Evolutionary conservation across 2,113 vertebrate species (phyloP).

Genomic region (Hystrix cristata): DNA sequence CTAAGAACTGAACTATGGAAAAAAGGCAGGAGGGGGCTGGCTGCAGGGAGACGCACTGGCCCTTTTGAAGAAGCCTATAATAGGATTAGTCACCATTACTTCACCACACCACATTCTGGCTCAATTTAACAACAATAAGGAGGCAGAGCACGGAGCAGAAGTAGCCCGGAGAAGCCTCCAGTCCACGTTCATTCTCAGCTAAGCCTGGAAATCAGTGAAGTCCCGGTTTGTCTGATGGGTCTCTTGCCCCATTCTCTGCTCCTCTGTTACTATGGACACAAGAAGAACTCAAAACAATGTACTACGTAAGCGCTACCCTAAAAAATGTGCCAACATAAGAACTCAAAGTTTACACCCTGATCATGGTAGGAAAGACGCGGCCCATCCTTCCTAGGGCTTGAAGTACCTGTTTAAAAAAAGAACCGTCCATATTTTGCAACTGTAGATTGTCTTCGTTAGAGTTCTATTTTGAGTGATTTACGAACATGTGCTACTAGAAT

Average conservation of each 20-base stretch:
- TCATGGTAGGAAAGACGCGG: slow-evolving; percentile 34
- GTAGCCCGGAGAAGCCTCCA: slow-evolving; percentile 36
- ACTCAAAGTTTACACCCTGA: slow-evolving; percentile 19
- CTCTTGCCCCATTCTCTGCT: slow-evolving; percentile 50
- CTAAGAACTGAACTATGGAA: slow-evolving; percentile 70
- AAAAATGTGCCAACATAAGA: slow-evolving; percentile 42
- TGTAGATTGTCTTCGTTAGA: slow-evolving; percentile 47
- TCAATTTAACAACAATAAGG: slow-evolving; percentile 69
- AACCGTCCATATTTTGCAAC: slow-evolving; percentile 26
- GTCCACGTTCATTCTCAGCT: neutral
- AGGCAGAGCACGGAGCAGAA: slow-evolving; percentile 53
- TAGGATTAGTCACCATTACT: slow-evolving; percentile 76
- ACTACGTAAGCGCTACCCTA: slow-evolving; percentile 31
- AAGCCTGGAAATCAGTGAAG: neutral
- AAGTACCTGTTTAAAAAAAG: slow-evolving; percentile 31
- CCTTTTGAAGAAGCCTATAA: slow-evolving; percentile 72
- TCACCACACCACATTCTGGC: slow-evolving; percentile 69
- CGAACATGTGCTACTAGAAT: slow-evolving; percentile 32
- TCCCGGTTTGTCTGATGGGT: neutral
- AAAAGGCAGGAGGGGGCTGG: slow-evolving; percentile 34
- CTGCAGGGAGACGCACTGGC: neutral
- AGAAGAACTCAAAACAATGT: slow-evolving; percentile 33
- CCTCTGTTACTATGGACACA: slow-evolving; percentile 10
- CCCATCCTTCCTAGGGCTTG: slow-evolving; percentile 18
- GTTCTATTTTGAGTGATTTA: slow-evolving; percentile 41